Conservation (phyloP, 2,113 vertebrate genomes). For the Ochotona princeps region DNA sequence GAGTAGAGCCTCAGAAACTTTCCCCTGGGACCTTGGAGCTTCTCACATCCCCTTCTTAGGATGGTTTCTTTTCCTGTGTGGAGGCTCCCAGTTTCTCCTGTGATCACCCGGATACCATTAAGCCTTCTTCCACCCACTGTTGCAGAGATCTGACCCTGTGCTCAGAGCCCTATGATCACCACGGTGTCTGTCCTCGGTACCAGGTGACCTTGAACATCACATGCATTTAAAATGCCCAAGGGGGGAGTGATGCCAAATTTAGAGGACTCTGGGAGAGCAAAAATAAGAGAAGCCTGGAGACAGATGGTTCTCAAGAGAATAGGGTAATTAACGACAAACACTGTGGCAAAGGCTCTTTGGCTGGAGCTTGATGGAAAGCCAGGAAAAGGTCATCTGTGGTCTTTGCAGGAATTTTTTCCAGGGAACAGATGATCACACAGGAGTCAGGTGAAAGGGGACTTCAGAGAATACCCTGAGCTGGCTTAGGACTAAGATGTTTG, state of each 20-base stretch:
- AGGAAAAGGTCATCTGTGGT: neutral
- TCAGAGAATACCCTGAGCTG: neutral
- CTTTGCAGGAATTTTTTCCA: neutral
- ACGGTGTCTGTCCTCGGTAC: neutral
- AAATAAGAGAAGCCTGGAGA: neutral
- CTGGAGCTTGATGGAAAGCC: neutral
- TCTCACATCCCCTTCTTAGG: neutral
- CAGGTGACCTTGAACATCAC: neutral
- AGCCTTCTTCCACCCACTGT: neutral
- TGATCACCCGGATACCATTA: neutral
- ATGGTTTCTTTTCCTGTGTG: neutral
- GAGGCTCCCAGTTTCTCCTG: neutral
- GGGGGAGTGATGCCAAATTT: neutral
- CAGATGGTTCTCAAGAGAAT: neutral
- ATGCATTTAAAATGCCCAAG: neutral
- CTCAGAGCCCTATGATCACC: neutral
- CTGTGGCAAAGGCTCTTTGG: neutral
- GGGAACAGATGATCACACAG: neutral
- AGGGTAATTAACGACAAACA: neutral
- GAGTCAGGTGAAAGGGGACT: neutral
- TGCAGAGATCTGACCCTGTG: neutral
- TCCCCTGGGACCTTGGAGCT: neutral
- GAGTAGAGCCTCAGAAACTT: neutral
- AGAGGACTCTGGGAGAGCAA: neutral
- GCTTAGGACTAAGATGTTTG: neutral